Base-by-base conservation (phyloP, 1,140 invertebrate genomes). In the Babylonia areolata region DNA sequence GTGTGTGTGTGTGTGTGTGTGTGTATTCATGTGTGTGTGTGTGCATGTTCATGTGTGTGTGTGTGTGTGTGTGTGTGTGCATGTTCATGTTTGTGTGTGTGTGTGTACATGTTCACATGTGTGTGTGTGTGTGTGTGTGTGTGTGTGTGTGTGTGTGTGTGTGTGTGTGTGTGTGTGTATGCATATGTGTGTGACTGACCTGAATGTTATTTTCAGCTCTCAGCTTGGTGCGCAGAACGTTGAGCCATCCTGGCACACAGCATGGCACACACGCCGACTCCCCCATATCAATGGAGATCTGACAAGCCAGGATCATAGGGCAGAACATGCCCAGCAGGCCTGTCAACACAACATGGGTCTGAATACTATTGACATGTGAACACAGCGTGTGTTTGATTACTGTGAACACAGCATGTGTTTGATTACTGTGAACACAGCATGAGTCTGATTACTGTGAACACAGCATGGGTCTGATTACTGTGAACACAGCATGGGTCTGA, bases 241-340 rank as follows among this genome's bases (percentile, higher is more conserved):
- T 69, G 5, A 84, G 35, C 20, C 84, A 86, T 0, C 86, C 89
- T 5, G 86, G 83, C 11, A 90, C 89, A 83, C 42, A 86, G 80
- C 42, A 87, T 0, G 88, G 86, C 20, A 85, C 84, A 75, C 89
- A 90, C n/a, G n/a, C 80, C 3, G 73, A 81, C 85, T 90, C 89
- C 0, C 86, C 89, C 84, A 88, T 86, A 64, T 84, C 77, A 23
- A 33, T 31, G 3, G 84, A 3, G 20, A 86, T 6, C 64, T 83
- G 87, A 64, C 86, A 31, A 11, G 77, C 71, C 78, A 54, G 78
- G 12, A 80, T 54, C 0, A 20, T 33, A 28, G 78, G 78, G 23
- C 78, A 80, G 42, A 80, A 80, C 42, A 31, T 33, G 6, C 78
- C 78, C 42, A 80, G 78, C 46, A 80, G 3, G n/a, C 78, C 78